Evolutionary conservation across 30 jellyfish, hydroid and myxozoan species (phyloP).

Genomic region (Morbakka virulenta): DNA sequence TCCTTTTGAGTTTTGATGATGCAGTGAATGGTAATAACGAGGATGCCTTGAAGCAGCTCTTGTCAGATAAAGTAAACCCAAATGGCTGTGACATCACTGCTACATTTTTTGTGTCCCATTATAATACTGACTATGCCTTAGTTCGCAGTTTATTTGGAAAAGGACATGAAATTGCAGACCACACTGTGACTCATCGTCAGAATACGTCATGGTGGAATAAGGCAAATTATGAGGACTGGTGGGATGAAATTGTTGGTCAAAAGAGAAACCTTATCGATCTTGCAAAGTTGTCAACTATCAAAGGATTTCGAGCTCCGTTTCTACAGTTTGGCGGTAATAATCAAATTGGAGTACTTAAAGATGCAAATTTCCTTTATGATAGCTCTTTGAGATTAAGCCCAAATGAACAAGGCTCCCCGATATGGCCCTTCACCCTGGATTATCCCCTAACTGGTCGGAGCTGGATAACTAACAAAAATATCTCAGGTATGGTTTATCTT

Average conservation of each 20-base stretch:
- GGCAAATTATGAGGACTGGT: conserved; percentile 71
- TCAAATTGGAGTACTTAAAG: conserved; percentile 40
- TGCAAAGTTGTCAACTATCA: not conserved
- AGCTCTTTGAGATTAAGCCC: conserved; percentile 53
- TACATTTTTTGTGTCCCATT: conserved; percentile 72
- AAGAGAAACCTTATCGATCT: conserved; percentile 2
- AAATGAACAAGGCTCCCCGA: conserved; percentile 25
- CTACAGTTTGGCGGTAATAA: conserved; percentile 59
- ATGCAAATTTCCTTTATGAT: conserved; percentile 38
- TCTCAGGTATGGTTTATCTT: too few relatives aligned
- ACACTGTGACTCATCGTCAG: conserved; percentile 59
- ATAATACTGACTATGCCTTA: conserved; percentile 54
- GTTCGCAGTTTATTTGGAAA: conserved; percentile 31
- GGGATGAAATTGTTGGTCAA: conserved; percentile 55
- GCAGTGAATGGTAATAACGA: conserved; percentile 39
- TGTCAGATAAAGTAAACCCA: conserved; percentile 54
- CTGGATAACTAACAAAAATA: too few relatives aligned
- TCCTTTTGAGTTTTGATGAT: conserved; percentile 65
- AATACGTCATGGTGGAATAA: conserved; percentile 77
- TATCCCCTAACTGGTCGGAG: conserved; percentile 37
- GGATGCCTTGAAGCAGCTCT: conserved; percentile 23
- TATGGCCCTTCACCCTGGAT: conserved; percentile 88
- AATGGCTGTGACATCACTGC: conserved; percentile 92
- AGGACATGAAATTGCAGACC: conserved; percentile 94
- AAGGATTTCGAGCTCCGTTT: conserved; percentile 84